Conservation (phyloP, 2,797 vertebrate species). For the Spinibarbus caldwelli region DNA sequence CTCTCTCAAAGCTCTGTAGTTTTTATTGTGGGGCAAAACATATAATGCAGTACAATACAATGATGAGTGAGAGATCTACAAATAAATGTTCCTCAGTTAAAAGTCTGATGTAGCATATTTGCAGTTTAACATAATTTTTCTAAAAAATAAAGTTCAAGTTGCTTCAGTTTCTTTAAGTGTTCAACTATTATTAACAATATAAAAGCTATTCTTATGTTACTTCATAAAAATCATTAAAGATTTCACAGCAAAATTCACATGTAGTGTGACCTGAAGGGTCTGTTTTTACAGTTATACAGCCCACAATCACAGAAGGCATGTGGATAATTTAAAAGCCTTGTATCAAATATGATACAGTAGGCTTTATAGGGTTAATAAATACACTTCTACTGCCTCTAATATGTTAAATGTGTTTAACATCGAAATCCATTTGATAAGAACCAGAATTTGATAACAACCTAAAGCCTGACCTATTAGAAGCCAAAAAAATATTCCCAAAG, state of each 20-base stretch:
- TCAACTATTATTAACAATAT: background rate
- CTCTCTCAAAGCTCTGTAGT: background rate
- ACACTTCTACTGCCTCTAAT: background rate
- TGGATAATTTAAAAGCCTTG: background rate
- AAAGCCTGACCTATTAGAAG: background rate
- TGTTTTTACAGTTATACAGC: background rate
- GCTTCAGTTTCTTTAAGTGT: background rate
- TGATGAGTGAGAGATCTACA: background rate
- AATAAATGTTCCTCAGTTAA: background rate
- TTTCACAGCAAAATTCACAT: background rate
- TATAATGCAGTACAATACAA: background rate
- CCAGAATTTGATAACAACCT: background rate
- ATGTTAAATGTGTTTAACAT: conserved; percentile 4
- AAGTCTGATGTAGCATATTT: background rate
- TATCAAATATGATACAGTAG: background rate
- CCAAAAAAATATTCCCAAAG: background rate
- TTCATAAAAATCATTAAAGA: background rate
- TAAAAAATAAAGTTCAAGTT: background rate
- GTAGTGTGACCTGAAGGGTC: background rate
- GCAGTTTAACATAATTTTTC: background rate
- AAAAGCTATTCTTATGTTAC: background rate
- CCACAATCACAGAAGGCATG: background rate
- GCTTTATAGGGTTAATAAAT: background rate
- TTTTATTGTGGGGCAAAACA: background rate
- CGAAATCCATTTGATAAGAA: too few relatives aligned